Evolutionary conservation across 2,888 invertebrate genomes (phyloP).

Genomic region (Latheticus oryzae): DNA sequence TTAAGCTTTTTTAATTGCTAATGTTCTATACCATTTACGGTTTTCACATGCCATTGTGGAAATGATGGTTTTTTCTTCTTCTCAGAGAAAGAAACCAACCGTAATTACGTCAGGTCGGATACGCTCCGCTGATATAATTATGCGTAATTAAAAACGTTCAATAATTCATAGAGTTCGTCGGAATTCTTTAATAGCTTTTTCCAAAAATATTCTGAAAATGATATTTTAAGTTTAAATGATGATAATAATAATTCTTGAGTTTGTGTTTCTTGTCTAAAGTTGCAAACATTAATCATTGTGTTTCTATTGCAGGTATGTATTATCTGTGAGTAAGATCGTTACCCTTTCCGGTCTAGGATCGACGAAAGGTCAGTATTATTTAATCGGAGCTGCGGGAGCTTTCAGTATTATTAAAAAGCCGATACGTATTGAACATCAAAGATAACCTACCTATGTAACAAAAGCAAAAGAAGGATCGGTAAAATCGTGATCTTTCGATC

Average conservation of each 20-base stretch:
- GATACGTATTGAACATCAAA: constrained; percentile 37
- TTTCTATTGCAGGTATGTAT: constrained; percentile 37
- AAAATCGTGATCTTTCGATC: constrained; percentile 21
- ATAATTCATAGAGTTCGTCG: constrained; percentile 28
- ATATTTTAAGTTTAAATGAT: no score
- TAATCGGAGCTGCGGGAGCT: constrained; percentile 26
- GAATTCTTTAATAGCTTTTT: no score
- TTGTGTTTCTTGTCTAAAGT: constrained; percentile 12
- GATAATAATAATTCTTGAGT: no score
- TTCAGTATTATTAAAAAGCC: constrained; percentile 36
- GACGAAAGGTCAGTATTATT: constrained; percentile 33
- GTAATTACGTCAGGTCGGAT: constrained; percentile 28
- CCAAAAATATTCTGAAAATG: no score
- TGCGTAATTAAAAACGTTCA: constrained; percentile 38
- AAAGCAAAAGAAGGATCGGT: constrained; percentile 15
- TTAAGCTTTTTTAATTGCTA: constrained; percentile 28
- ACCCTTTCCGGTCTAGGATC: constrained; percentile 5
- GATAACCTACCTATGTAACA: constrained; percentile 12
- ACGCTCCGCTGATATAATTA: constrained; percentile 39
- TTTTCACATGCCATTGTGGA: constrained; percentile 27
- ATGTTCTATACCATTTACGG: constrained; percentile 22
- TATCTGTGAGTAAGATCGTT: constrained; percentile 24
- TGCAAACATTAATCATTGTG: constrained; percentile 18
- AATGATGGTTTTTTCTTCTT: no score
- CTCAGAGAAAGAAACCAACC: no score